These are phyloP conservation scores for Microchrysa polita DNA, from an alignment of 2,888 invertebrate species.

Conservation along the genomic window DNA sequence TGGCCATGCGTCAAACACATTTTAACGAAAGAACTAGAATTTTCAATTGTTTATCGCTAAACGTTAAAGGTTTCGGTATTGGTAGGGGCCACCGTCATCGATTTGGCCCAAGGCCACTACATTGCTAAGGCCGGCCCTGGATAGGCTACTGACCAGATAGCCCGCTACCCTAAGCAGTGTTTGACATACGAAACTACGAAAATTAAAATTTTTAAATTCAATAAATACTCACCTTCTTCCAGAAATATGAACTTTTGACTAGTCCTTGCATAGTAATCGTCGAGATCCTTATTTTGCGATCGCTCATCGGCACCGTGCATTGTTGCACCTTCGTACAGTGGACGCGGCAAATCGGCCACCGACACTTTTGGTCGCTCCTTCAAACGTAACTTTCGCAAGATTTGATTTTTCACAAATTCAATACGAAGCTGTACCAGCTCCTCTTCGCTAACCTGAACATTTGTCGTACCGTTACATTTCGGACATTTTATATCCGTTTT, in stretches of 20 bases:
- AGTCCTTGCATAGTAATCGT: conserved; percentile 85
- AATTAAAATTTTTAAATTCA: background rate
- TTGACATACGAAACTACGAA: background rate
- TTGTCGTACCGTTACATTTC: conserved; percentile 55
- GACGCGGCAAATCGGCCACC: conserved; percentile 75
- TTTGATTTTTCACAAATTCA: conserved; percentile 86
- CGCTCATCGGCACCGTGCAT: conserved; percentile 61
- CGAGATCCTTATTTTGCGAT: conserved; percentile 66
- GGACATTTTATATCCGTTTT: conserved; percentile 55
- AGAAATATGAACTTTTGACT: conserved; percentile 86
- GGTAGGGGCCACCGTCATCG: too few relatives aligned
- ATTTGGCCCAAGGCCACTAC: too few relatives aligned
- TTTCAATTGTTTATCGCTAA: too few relatives aligned
- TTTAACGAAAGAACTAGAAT: too few relatives aligned
- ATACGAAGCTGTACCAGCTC: conserved; percentile 76
- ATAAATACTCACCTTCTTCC: conserved; percentile 72
- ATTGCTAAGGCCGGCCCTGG: too few relatives aligned
- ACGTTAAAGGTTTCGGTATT: too few relatives aligned
- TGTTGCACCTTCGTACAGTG: conserved; percentile 78
- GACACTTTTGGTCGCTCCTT: conserved; percentile 73
- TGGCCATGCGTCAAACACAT: too few relatives aligned
- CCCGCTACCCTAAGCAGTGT: too few relatives aligned
- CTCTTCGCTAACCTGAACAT: conserved; percentile 65
- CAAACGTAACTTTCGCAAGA: conserved; percentile 80
- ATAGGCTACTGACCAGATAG: too few relatives aligned